phyloP scores from a whole-genome alignment of 2,797 vertebrate species.

The Acanthornis magna region DNA sequence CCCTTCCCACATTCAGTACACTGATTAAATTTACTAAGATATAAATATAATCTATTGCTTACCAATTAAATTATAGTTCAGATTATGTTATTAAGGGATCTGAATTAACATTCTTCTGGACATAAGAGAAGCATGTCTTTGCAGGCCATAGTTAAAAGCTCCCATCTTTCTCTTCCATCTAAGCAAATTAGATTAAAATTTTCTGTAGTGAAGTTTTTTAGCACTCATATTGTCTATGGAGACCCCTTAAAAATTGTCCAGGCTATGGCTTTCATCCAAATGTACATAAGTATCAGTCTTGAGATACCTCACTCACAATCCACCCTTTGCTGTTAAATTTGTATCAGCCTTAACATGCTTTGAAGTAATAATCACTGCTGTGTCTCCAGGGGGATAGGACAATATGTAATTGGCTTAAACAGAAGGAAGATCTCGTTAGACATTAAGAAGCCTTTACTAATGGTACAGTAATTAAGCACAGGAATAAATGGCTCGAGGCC shows the following conservation, averaged over 20 bases:
- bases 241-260: background rate
- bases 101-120: background rate
- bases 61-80: background rate
- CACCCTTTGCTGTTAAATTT: background rate
- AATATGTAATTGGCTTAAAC: slow-evolving; percentile 40
- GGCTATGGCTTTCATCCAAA: background rate
- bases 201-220: background rate
- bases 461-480: background rate
- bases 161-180: background rate
- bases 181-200: slow-evolving; percentile 10
- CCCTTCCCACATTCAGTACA: background rate
- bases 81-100: background rate
- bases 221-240: background rate
- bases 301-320: background rate
- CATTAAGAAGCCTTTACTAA: slow-evolving; percentile 32
- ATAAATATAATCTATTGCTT: slow-evolving; percentile 2
- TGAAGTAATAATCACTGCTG: slow-evolving; percentile 9
- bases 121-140: background rate
- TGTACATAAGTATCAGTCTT: background rate
- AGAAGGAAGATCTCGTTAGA: slow-evolving; percentile 33
- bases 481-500: background rate
- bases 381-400: background rate
- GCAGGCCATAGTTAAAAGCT: background rate
- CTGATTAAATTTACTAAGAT: background rate
- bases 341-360: background rate